phyloP scores from a whole-genome alignment of 2,888 invertebrate species.

The Drosophila multiciliata region DNA sequence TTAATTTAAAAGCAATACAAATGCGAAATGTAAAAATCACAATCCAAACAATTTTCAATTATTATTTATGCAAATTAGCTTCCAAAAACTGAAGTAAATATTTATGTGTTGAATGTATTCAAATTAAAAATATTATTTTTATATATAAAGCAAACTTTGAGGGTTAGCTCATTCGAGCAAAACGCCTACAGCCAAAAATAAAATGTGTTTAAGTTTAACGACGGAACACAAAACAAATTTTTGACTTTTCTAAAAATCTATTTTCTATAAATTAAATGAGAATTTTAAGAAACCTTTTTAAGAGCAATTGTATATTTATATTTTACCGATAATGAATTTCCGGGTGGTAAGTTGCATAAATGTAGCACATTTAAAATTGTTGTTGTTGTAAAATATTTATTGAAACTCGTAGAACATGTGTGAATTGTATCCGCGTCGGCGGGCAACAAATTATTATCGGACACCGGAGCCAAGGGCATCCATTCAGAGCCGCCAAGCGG shows the following conservation, averaged over 20 bases:
- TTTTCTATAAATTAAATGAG: not conserved
- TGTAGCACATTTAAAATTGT: not conserved
- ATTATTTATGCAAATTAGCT: not conserved
- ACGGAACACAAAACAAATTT: not conserved
- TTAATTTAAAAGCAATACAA: not conserved
- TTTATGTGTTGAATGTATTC: not conserved
- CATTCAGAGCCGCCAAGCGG: slow-evolving; percentile 38
- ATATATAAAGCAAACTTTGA: not conserved
- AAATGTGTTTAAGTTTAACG: not conserved
- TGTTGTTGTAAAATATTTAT: not conserved
- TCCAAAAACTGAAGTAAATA: not conserved
- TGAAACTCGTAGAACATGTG: not conserved
- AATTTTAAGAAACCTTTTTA: not conserved
- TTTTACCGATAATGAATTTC: not conserved
- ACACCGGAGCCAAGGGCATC: slow-evolving; percentile 20
- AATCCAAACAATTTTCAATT: not conserved
- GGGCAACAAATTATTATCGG: slow-evolving; percentile 30
- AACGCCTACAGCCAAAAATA: not conserved
- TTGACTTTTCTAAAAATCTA: not conserved
- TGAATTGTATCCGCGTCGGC: slow-evolving; percentile 37
- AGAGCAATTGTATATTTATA: not conserved
- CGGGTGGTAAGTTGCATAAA: not conserved
- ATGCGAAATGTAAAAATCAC: not conserved
- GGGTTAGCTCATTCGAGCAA: not conserved
- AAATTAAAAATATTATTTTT: not conserved